Base-by-base conservation (phyloP, 2,888 invertebrate species). In the Laspeyria flexula region DNA sequence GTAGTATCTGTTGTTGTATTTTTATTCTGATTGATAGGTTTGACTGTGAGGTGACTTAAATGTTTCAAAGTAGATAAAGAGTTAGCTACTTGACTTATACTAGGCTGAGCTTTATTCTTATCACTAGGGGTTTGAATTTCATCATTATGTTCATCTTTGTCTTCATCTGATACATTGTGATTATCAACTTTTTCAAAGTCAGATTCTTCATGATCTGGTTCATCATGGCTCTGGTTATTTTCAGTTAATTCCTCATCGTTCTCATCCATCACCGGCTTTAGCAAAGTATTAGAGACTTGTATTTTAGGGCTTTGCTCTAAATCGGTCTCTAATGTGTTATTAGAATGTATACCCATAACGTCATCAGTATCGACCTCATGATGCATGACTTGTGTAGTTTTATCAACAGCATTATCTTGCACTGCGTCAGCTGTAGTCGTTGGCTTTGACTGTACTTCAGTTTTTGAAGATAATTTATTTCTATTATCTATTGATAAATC, bases 21-120 rank as follows among this genome's bases (percentile, higher is more conserved):
- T 38, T 69, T 73, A 35, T 52, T 62, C 46, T 77, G 64, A 54
- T 40, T 68, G 10, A 83, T 60, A 25, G 87, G 59, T 71, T 88
- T 90, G 1, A 90, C 73, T 41, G 85, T 85, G 11, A 84, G 67
- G 55, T 81, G 81, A 56, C 86, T 79, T 52, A 88, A 75, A 71
- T 77, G 81, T 72, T 86, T 86, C 47, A 88, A 69, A 1, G 75
- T 77, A 43, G 77, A 71, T 47, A 85, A 61, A 41, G 83, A 68
- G 18, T 59, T 72, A n/a, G 52, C 43, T 30, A 43, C 13, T 16
- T 50, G 11, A 35, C 12, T 48, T 2, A 34, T 31, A 37, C 15
- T 39, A 5, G 29, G 5, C 1, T 46, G 39, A 29, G 42, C 29
- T 4, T 15, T 43, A 11, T 58, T 49, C 18, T 29, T 51, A 23